These are phyloP conservation scores for Campylomormyrus tamandua DNA, from an alignment of 2,113 vertebrate species.

Conservation along the genomic window DNA sequence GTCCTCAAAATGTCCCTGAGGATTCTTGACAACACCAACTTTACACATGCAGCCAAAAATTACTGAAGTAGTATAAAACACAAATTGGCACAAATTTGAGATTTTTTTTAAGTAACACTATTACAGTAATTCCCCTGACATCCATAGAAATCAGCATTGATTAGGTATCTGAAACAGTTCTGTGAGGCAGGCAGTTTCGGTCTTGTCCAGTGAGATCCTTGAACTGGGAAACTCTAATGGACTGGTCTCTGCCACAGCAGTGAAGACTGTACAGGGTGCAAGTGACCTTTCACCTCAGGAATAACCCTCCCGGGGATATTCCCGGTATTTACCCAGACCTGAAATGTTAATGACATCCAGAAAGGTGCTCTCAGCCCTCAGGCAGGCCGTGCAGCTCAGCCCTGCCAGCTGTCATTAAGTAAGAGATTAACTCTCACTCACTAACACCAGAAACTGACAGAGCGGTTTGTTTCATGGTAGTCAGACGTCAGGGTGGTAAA, in stretches of 20 bases:
- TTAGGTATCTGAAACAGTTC: background rate
- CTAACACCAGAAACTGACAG: conserved; percentile 1
- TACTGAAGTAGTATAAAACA: background rate
- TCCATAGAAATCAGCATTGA: background rate
- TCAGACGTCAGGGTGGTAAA: background rate
- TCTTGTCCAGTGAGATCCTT: background rate
- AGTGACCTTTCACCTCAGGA: conserved; percentile 17
- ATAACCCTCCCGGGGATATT: background rate
- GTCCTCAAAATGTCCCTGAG: background rate
- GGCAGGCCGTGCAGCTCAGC: background rate
- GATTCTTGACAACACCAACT: background rate
- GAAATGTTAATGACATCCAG: conserved; percentile 19
- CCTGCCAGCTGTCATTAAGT: background rate
- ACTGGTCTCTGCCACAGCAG: background rate
- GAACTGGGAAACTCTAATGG: background rate
- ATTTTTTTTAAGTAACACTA: background rate
- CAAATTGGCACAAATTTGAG: background rate
- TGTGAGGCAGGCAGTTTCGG: background rate
- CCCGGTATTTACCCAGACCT: conserved; percentile 6
- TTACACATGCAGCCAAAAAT: background rate
- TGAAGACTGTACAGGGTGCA: background rate
- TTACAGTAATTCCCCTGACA: background rate
- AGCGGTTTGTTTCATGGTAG: background rate
- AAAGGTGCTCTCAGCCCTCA: background rate
- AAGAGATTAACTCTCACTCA: conserved; percentile 3